Percentiles rank a stretch among this genome's conserved stretches.
Conservation (phyloP, 1,140 invertebrate species). For the Vollenhovia emeryi region DNA sequence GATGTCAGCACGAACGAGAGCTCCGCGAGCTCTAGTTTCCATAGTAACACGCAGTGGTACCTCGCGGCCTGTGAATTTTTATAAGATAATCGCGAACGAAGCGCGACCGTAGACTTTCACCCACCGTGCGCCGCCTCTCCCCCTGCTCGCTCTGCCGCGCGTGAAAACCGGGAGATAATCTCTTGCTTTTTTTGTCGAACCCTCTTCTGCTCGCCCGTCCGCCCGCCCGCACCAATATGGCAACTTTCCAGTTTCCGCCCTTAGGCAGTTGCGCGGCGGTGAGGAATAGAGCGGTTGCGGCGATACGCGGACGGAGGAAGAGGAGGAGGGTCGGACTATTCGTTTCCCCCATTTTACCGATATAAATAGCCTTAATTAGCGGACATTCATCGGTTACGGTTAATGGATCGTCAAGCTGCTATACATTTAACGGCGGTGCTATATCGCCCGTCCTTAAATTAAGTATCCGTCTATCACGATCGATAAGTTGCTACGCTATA, state of each 20-base stretch:
- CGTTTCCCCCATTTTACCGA: slow-evolving; percentile 66
- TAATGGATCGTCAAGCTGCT: slow-evolving; percentile 74
- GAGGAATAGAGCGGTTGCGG: slow-evolving; percentile 50
- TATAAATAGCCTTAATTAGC: slow-evolving; percentile 79
- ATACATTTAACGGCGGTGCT: slow-evolving; percentile 60
- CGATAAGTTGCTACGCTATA: background rate
- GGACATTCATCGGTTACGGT: slow-evolving; percentile 69
- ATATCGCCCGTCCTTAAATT: slow-evolving; percentile 54
- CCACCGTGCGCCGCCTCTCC: background rate
- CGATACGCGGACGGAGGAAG: slow-evolving; percentile 9
- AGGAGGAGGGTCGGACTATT: slow-evolving; percentile 48
- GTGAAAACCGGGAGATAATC: slow-evolving; percentile 54
- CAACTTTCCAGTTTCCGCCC: slow-evolving; percentile 68
- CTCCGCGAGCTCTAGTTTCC: slow-evolving; percentile 53
- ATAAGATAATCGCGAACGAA: slow-evolving; percentile 45
- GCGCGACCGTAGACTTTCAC: slow-evolving; percentile 24
- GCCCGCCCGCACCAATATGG: slow-evolving; percentile 35
- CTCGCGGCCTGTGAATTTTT: slow-evolving; percentile 64
- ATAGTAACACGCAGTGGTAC: slow-evolving; percentile 60
- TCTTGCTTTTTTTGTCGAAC: slow-evolving; percentile 63
- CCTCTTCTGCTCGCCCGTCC: background rate
- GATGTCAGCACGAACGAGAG: slow-evolving; percentile 53
- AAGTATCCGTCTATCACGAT: slow-evolving; percentile 47
- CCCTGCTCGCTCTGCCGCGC: slow-evolving; percentile 1
- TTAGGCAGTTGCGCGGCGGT: slow-evolving; percentile 52